Evolutionary conservation across 1,140 invertebrate species (phyloP), one percentile per base, ranked within the genome.

Genomic region (Papilio glaucus): DNA sequence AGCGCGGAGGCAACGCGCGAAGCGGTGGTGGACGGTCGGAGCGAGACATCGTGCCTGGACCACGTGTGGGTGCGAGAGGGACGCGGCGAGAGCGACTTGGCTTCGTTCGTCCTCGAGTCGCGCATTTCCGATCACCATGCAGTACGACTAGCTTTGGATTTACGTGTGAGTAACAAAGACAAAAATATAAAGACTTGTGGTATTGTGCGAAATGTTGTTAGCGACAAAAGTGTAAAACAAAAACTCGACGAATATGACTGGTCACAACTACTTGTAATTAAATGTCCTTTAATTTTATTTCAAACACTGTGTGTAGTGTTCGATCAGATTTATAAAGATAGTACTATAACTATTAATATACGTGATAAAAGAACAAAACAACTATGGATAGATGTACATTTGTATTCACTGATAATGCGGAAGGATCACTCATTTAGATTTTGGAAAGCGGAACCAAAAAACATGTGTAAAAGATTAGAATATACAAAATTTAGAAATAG

Each of bases 401-500:
- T n/a, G n/a, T n/a, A 74, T 49, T 37, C 21, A 9, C 73, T 78
- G 77, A 53, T 82, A 61, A 6, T 45, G 9, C 38, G 45, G 4
- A 76, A 72, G 49, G 70, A 83, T 45, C 9, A 60, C 6, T 60
- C 80, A 45, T 83, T 79, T 62, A 77, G 62, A 68, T 37, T 39
- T 72, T 24, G n/a, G n/a, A n/a, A n/a, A n/a, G n/a, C n/a, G n/a
- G n/a, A n/a, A n/a, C n/a, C n/a, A n/a, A n/a, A n/a, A n/a, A n/a
- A n/a, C n/a, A n/a, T n/a, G n/a, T n/a, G n/a, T n/a, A n/a, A n/a
- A n/a, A n/a, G n/a, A n/a, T n/a, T n/a, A n/a, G n/a, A n/a, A n/a
- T n/a, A n/a, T n/a, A n/a, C n/a, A n/a, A n/a, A 60, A 72, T 78
- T 71, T 74, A 65, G 77, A 60, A 83, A 81, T 77, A 78, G 72